Conservation (phyloP, 2,888 invertebrate genomes). For the Acheta domesticus region DNA sequence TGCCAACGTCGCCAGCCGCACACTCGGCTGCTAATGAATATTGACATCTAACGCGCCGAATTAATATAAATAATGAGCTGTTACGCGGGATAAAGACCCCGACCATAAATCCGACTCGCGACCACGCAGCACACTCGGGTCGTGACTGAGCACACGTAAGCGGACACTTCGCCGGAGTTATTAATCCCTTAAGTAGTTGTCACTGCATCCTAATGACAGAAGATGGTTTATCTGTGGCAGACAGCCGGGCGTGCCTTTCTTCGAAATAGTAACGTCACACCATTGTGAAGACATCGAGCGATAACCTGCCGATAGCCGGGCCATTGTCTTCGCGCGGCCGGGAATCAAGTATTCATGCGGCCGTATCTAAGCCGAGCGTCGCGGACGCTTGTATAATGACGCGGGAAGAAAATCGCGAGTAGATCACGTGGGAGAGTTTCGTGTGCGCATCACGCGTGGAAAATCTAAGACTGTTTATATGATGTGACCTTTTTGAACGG, state of each 20-base stretch:
- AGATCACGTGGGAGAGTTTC: no score
- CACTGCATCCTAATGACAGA: not conserved
- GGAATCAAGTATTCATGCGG: not conserved
- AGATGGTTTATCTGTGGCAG: not conserved
- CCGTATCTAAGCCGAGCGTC: not conserved
- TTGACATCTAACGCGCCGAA: not conserved
- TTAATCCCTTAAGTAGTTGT: slow-evolving; percentile 4
- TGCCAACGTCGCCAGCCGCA: not conserved
- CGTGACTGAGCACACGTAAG: not conserved
- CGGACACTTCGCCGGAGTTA: not conserved
- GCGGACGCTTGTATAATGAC: no score
- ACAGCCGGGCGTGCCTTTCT: not conserved
- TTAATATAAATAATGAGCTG: slow-evolving; percentile 18
- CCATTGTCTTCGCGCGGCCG: slow-evolving; percentile 8
- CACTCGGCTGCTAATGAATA: not conserved
- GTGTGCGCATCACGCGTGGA: no score
- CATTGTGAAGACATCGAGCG: not conserved
- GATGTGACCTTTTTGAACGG: no score
- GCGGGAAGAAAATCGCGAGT: no score
- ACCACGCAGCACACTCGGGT: not conserved
- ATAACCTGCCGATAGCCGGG: not conserved
- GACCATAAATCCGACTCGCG: slow-evolving; percentile 3
- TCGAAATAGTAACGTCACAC: not conserved
- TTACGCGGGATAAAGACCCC: not conserved
- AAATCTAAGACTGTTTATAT: no score